Evolutionary conservation across 2,888 invertebrate species (phyloP).

Genomic region (Dorcus parallelipipedus): DNA sequence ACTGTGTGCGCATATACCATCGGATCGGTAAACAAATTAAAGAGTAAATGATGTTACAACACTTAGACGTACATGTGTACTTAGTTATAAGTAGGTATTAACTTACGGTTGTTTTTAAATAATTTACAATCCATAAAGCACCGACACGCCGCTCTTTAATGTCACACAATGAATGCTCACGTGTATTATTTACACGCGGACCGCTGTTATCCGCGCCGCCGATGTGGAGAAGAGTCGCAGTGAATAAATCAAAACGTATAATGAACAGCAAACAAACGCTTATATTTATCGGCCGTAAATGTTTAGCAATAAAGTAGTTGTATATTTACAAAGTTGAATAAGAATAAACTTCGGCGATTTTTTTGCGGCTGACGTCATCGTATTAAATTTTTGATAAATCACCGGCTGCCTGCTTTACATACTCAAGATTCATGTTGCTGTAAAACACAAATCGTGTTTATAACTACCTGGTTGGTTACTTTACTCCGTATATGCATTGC

Average conservation of each 20-base stretch:
- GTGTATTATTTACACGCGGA: conserved; percentile 1
- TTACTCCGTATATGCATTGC: too few relatives aligned
- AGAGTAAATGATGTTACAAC: not conserved
- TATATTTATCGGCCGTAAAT: conserved; percentile 34
- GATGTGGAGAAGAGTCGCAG: conserved; percentile 4
- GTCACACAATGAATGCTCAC: conserved; percentile 1
- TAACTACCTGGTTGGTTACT: too few relatives aligned
- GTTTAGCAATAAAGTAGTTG: conserved; percentile 33
- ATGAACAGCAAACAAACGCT: conserved; percentile 32
- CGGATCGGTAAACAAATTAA: not conserved
- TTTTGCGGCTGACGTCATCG: not conserved
- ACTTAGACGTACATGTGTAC: not conserved
- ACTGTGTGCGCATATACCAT: conserved; percentile 4
- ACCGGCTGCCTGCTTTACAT: too few relatives aligned
- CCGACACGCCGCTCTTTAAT: conserved; percentile 25
- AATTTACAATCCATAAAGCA: conserved; percentile 28
- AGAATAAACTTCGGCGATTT: not conserved
- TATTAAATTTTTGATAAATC: too few relatives aligned
- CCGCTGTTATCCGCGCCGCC: not conserved
- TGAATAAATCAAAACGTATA: conserved; percentile 26
- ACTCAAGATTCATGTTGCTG: too few relatives aligned
- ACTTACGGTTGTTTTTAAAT: not conserved
- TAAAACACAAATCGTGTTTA: too few relatives aligned
- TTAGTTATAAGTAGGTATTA: not conserved
- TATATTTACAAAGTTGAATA: conserved; percentile 24